These are phyloP conservation scores for Heliconius ethilla DNA, from an alignment of 2,888 invertebrate genomes.

Conservation along the genomic window DNA sequence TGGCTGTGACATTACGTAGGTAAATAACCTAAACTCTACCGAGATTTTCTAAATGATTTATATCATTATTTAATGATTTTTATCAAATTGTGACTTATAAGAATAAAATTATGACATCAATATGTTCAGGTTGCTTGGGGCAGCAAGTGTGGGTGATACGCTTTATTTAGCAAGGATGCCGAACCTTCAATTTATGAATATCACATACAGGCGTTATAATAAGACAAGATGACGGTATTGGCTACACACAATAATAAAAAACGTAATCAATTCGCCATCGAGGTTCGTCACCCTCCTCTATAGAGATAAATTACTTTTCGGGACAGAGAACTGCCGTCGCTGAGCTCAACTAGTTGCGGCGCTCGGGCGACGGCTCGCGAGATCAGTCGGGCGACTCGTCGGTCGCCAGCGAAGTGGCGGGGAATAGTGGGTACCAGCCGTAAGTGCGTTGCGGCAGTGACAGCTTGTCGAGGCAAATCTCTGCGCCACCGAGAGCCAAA, in stretches of 20 bases:
- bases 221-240: not conserved
- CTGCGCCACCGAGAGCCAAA: constrained; percentile 89
- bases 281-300: constrained; percentile 15
- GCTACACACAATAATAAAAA: not conserved
- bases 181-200: not conserved
- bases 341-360: constrained; percentile 64
- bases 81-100: not conserved
- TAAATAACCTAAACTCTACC: not conserved
- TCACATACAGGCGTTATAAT: not conserved
- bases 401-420: constrained; percentile 89
- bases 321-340: constrained; percentile 60
- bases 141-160: constrained; percentile 12
- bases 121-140: constrained; percentile 7
- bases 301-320: not conserved
- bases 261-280: not conserved
- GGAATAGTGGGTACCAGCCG: constrained; percentile 96
- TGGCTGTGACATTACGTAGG: not conserved
- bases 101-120: not conserved
- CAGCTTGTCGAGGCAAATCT: constrained; percentile 91
- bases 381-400: constrained; percentile 82
- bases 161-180: not conserved
- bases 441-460: constrained; percentile 90
- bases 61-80: not conserved
- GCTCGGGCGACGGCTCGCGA: constrained; percentile 80
- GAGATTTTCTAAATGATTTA: not conserved